Percentiles rank a stretch among this genome's conserved stretches.
Evolutionary conservation across 2,113 vertebrate genomes (phyloP).

Genomic region (Xiphophorus maculatus): DNA sequence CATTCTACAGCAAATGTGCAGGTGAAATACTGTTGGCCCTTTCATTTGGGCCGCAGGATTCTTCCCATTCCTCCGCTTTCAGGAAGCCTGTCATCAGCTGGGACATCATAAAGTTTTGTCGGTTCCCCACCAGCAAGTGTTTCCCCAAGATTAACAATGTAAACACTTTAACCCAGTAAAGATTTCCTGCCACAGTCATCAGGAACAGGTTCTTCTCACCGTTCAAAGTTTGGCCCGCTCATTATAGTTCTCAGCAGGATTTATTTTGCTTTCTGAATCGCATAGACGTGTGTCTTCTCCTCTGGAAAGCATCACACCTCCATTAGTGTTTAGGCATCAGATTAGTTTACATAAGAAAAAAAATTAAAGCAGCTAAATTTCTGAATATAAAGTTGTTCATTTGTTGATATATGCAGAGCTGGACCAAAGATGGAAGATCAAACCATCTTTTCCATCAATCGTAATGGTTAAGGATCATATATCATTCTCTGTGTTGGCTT

Average conservation of each 20-base stretch:
- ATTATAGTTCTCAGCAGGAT: not conserved
- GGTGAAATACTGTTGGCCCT: not conserved
- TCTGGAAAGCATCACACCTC: not conserved
- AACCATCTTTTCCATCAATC: too few relatives aligned
- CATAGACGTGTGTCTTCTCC: not conserved
- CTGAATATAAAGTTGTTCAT: too few relatives aligned
- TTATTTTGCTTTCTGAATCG: not conserved
- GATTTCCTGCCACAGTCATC: conserved; percentile 53
- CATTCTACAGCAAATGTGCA: not conserved
- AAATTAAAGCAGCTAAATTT: too few relatives aligned
- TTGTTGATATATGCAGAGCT: too few relatives aligned
- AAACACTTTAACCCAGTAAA: conserved; percentile 51
- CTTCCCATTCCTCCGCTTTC: not conserved
- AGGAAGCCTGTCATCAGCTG: conserved; percentile 25
- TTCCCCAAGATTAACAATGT: conserved; percentile 52
- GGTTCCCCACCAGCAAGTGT: conserved; percentile 47
- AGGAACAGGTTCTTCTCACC: conserved; percentile 24
- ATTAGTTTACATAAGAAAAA: not conserved
- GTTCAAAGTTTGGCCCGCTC: conserved; percentile 7
- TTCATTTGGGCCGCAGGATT: not conserved
- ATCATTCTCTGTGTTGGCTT: too few relatives aligned
- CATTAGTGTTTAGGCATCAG: not conserved
- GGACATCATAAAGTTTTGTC: conserved; percentile 11
- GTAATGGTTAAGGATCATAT: too few relatives aligned
- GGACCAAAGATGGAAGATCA: too few relatives aligned